These are phyloP conservation scores for Forbesichthys papilliferus DNA, from an alignment of 2,113 vertebrate genomes.

Conservation along the genomic window DNA sequence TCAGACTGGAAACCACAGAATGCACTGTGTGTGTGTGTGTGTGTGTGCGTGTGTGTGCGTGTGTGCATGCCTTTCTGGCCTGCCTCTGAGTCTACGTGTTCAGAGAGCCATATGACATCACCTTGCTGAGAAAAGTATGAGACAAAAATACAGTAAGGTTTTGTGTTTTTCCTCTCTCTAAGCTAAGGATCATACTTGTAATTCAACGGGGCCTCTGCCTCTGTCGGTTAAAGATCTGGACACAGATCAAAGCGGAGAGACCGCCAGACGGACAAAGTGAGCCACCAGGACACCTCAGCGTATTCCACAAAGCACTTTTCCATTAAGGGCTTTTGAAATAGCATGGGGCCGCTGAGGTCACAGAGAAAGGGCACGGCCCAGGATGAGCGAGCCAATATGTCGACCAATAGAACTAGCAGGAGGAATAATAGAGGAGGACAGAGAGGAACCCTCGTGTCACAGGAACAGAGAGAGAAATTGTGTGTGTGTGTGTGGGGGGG, in stretches of 20 bases:
- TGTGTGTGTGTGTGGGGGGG: no score
- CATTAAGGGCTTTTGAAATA: not conserved
- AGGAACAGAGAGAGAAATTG: conserved; percentile 33
- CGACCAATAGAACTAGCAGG: conserved; percentile 6
- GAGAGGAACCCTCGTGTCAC: conserved; percentile 34
- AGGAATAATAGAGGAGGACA: conserved; percentile 46
- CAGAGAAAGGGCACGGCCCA: not conserved
- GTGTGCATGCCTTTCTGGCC: not conserved
- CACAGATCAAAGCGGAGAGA: not conserved
- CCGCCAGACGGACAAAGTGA: conserved; percentile 13
- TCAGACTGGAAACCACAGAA: conserved; percentile 64
- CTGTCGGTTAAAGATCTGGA: not conserved
- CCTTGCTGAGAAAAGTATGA: not conserved
- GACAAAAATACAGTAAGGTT: not conserved
- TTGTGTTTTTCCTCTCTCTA: not conserved
- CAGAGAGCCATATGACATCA: not conserved
- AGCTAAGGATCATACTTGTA: not conserved
- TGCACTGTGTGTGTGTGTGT: conserved; percentile 12
- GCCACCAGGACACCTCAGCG: conserved; percentile 8
- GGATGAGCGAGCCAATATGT: not conserved
- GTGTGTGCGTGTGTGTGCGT: not conserved
- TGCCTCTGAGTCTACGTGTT: not conserved
- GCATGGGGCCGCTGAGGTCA: not conserved
- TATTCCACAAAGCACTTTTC: conserved; percentile 13
- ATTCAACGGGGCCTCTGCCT: not conserved